phyloP scores from a whole-genome alignment of 2,797 vertebrate genomes.

The Apogon hyalosoma region DNA sequence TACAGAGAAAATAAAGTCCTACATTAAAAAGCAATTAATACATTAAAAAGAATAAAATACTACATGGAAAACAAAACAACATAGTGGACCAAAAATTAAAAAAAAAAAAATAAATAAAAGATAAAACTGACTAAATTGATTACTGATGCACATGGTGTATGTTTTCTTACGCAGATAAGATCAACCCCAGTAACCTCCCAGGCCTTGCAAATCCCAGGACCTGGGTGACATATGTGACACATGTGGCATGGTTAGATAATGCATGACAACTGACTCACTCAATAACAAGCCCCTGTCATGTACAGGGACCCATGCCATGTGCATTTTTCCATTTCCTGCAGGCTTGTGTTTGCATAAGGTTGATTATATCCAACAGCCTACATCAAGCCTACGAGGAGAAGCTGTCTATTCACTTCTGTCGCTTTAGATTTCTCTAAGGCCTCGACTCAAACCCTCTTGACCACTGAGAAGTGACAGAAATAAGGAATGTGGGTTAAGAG shows the following conservation, averaged over 20 bases:
- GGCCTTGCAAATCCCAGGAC: neutral
- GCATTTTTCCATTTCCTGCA: neutral
- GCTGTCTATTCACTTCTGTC: slow-evolving; percentile 36
- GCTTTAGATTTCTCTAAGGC: slow-evolving; percentile 32
- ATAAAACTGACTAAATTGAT: no score
- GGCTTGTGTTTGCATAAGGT: slow-evolving; percentile 7
- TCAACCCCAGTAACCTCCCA: no score
- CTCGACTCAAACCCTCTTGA: slow-evolving; percentile 19
- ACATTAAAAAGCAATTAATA: no score
- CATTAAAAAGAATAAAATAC: no score
- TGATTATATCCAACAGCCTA: slow-evolving; percentile 26
- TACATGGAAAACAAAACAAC: no score
- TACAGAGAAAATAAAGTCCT: no score
- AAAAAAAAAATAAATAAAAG: no score
- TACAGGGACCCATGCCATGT: neutral
- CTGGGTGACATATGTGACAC: slow-evolving; percentile 1
- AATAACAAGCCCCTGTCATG: neutral
- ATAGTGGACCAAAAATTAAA: no score
- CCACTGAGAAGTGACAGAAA: slow-evolving; percentile 13
- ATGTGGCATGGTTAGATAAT: slow-evolving; percentile 10
- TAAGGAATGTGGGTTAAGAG: neutral
- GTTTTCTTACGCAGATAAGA: neutral
- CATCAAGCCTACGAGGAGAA: slow-evolving; percentile 23
- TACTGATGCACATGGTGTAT: neutral
- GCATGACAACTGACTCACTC: slow-evolving; percentile 2